Percentiles rank a stretch among this genome's conserved stretches.
Conservation (phyloP, 2,113 vertebrate genomes). For the Macaca fascicularis region DNA sequence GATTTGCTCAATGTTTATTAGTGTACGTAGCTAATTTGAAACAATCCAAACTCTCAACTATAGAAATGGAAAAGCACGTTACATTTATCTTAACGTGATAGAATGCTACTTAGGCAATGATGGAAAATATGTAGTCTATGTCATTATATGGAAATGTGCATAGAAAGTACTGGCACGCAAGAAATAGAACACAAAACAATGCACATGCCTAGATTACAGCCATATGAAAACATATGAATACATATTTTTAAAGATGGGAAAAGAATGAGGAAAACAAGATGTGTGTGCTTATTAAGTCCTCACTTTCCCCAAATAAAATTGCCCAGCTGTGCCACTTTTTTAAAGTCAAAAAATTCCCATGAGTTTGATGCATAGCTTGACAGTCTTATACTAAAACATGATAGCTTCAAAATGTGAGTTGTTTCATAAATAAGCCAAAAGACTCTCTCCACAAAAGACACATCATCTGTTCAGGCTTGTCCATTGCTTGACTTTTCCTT, state of each 20-base stretch:
- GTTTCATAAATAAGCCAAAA: conserved; percentile 14
- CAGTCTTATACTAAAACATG: background rate
- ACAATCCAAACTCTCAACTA: background rate
- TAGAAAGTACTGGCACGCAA: background rate
- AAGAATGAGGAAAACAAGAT: background rate
- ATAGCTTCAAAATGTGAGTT: background rate
- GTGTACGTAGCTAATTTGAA: background rate
- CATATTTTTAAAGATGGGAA: conserved; percentile 14
- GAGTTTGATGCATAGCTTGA: background rate
- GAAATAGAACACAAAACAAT: background rate
- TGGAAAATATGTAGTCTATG: background rate
- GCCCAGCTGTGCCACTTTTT: background rate
- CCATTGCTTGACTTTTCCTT: conserved; percentile 27
- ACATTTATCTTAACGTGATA: background rate
- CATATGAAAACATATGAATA: background rate
- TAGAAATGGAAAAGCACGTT: background rate
- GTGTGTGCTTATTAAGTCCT: background rate
- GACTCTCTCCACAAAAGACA: background rate
- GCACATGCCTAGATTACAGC: background rate
- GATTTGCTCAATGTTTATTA: background rate
- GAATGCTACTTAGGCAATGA: background rate
- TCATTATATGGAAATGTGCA: background rate
- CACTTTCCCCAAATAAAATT: conserved; percentile 28
- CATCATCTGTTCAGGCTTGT: conserved; percentile 58
- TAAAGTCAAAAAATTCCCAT: background rate